Evolutionary conservation across 2,888 invertebrate genomes (phyloP).

Genomic region (Plusia festucae): DNA sequence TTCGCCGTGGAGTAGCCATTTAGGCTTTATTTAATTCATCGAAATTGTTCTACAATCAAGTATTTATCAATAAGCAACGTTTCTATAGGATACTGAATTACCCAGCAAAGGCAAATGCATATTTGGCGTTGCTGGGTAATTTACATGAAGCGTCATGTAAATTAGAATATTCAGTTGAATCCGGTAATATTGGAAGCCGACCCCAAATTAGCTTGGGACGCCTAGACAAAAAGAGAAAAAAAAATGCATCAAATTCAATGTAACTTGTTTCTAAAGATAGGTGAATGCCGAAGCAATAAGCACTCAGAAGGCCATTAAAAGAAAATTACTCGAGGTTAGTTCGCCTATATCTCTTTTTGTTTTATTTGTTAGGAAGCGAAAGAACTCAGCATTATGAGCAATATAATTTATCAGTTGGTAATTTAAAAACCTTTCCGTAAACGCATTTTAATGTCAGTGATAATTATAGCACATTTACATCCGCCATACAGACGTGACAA

Average conservation of each 20-base stretch:
- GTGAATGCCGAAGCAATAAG: background rate
- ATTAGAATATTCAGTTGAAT: no score
- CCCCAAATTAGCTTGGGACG: no score
- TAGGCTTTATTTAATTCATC: no score
- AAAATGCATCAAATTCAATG: background rate
- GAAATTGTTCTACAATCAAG: no score
- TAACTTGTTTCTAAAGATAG: slow-evolving; percentile 4
- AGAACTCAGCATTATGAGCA: slow-evolving; percentile 7
- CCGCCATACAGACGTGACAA: slow-evolving; percentile 9
- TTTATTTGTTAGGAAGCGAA: slow-evolving; percentile 18
- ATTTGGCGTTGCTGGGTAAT: no score
- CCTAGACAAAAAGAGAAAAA: background rate
- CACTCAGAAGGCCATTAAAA: background rate
- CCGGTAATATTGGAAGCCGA: no score
- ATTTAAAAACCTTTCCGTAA: slow-evolving; percentile 29
- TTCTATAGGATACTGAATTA: no score
- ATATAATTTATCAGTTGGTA: slow-evolving; percentile 13
- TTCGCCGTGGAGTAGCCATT: no score
- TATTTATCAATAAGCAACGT: no score
- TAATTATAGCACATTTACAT: slow-evolving; percentile 9
- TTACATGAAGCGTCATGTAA: no score
- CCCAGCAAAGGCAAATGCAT: no score
- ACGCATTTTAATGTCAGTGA: slow-evolving; percentile 33
- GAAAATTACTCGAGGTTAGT: background rate
- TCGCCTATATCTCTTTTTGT: slow-evolving; percentile 1